Conservation (phyloP, 2,888 invertebrate species). For the Standfussiana lucernea region DNA sequence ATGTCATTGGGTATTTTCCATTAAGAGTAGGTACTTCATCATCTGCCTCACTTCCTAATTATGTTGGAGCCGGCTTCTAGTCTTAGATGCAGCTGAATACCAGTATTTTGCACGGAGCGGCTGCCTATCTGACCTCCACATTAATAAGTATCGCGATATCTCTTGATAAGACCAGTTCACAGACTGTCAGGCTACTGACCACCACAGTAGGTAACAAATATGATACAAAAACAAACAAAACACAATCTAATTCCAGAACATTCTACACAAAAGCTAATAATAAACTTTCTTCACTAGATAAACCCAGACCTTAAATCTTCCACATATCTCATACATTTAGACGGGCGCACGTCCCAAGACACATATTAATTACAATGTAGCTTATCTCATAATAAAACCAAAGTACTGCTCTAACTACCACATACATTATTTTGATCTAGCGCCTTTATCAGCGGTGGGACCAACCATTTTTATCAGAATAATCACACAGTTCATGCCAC, state of each 20-base stretch:
- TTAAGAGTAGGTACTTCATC: not conserved
- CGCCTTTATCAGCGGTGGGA: slow-evolving; percentile 57
- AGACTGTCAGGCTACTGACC: not conserved
- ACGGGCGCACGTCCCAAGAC: slow-evolving; percentile 60
- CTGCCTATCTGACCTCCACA: not conserved
- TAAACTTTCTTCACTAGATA: slow-evolving; percentile 52
- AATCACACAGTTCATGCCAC: slow-evolving; percentile 76
- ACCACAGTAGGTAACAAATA: not conserved
- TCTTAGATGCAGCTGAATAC: not conserved
- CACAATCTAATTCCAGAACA: not conserved
- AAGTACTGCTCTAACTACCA: slow-evolving; percentile 62
- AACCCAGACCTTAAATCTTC: slow-evolving; percentile 56
- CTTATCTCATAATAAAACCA: slow-evolving; percentile 66
- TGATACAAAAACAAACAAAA: not conserved
- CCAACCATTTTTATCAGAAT: slow-evolving; percentile 68
- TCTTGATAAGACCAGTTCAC: not conserved
- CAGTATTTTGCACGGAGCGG: not conserved
- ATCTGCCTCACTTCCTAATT: not conserved
- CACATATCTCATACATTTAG: slow-evolving; percentile 62
- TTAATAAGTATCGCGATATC: not conserved
- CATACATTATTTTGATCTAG: slow-evolving; percentile 64
- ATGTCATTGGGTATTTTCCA: not conserved
- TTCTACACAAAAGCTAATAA: slow-evolving; percentile 37
- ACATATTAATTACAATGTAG: slow-evolving; percentile 64
- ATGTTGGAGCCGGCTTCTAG: not conserved